phyloP scores from a whole-genome alignment of 2,797 vertebrate genomes.

The Discoglossus pictus region DNA sequence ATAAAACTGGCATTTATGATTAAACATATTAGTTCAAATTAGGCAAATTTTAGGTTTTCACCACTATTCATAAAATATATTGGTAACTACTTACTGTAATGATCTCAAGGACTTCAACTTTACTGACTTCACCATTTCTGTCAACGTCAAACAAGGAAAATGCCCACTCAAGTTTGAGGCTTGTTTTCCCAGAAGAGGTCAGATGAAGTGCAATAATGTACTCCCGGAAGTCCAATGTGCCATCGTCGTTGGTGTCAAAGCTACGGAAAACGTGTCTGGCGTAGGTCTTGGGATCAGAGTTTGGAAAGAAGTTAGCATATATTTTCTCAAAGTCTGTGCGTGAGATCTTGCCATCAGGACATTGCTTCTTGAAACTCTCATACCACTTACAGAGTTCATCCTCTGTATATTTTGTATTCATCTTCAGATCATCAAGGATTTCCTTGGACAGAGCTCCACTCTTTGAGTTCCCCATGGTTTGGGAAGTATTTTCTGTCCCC shows the following conservation, averaged over 20 bases:
- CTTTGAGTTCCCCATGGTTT: slow-evolving; percentile 85
- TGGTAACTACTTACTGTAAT: slow-evolving; percentile 73
- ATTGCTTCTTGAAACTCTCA: slow-evolving; percentile 86
- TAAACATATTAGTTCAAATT: too few relatives aligned
- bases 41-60: too few relatives aligned
- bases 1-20: too few relatives aligned
- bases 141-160: slow-evolving; percentile 93
- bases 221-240: slow-evolving; percentile 90
- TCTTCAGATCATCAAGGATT: slow-evolving; percentile 86
- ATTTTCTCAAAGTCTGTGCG: slow-evolving; percentile 87
- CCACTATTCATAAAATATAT: too few relatives aligned
- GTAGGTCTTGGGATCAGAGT: slow-evolving; percentile 83
- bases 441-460: slow-evolving; percentile 87
- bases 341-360: slow-evolving; percentile 83
- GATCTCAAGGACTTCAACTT: slow-evolving; percentile 87
- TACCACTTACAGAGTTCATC: slow-evolving; percentile 87
- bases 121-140: slow-evolving; percentile 89
- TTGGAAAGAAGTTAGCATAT: slow-evolving; percentile 89
- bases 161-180: slow-evolving; percentile 91
- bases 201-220: slow-evolving; percentile 92
- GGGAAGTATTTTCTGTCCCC: background rate
- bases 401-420: slow-evolving; percentile 84
- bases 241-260: slow-evolving; percentile 89
- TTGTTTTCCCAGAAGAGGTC: slow-evolving; percentile 83
- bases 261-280: slow-evolving; percentile 92